Evolutionary conservation across 2,113 vertebrate genomes (phyloP).

Genomic region (Orycteropus afer): DNA sequence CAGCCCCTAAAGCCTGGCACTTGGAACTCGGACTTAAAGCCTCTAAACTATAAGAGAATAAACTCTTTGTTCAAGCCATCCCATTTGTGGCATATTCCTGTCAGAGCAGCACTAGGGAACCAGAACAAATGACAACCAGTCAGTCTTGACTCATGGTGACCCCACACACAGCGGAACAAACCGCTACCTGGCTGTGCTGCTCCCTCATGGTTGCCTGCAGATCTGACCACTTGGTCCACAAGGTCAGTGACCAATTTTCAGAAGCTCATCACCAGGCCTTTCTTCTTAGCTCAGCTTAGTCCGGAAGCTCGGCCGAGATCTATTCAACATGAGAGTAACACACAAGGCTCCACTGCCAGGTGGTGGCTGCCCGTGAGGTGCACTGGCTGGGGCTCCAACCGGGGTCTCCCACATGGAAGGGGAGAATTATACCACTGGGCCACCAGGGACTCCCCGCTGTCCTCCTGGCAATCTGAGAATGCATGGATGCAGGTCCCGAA

Average conservation of each 20-base stretch:
- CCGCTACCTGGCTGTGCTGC: not conserved
- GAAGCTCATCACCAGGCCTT: too few relatives aligned
- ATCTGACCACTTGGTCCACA: not conserved
- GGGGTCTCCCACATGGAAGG: not conserved
- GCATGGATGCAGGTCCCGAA: fast-evolving
- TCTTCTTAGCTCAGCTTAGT: not conserved
- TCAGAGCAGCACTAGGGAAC: too few relatives aligned
- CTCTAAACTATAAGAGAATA: too few relatives aligned
- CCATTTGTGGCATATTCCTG: too few relatives aligned
- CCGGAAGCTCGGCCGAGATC: not conserved
- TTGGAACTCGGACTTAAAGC: too few relatives aligned
- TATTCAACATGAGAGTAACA: not conserved
- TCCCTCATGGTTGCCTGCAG: not conserved
- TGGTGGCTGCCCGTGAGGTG: not conserved
- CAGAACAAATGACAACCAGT: too few relatives aligned
- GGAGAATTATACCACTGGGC: not conserved
- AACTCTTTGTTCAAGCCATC: too few relatives aligned
- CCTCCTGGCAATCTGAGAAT: not conserved
- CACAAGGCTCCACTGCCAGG: not conserved
- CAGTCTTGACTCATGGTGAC: not conserved
- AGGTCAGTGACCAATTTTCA: not conserved
- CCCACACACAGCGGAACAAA: not conserved
- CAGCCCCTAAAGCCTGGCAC: too few relatives aligned
- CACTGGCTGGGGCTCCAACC: not conserved
- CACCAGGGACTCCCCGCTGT: not conserved